phyloP scores from a whole-genome alignment of 1,140 invertebrate species.

The Stegodyphus dumicola region DNA sequence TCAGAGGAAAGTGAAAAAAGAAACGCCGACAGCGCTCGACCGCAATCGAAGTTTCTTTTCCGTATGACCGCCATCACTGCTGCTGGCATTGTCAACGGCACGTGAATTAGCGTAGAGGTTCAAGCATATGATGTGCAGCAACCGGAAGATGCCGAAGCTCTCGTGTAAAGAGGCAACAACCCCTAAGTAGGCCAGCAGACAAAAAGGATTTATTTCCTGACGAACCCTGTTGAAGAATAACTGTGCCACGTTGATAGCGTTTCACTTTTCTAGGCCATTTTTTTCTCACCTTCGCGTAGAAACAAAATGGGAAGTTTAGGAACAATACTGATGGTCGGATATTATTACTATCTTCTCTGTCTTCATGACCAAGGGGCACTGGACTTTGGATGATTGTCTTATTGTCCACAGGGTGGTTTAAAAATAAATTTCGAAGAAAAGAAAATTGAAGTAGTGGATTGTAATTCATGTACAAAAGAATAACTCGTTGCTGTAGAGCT shows the following conservation, averaged over 20 bases:
- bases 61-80: neutral
- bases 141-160: slow-evolving; percentile 22
- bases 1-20: neutral
- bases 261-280: slow-evolving; percentile 54
- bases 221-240: slow-evolving; percentile 30
- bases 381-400: slow-evolving; percentile 28
- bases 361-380: slow-evolving; percentile 55
- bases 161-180: slow-evolving; percentile 23
- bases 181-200: slow-evolving; percentile 40
- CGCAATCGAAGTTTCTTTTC: neutral
- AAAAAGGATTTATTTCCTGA: slow-evolving; percentile 57
- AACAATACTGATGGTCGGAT: slow-evolving; percentile 40
- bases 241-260: slow-evolving; percentile 38
- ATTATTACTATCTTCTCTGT: slow-evolving; percentile 15
- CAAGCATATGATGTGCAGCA: neutral
- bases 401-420: neutral
- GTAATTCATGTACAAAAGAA: too few species aligned
- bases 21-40: neutral
- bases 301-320: slow-evolving; percentile 21
- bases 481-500: too few species aligned
- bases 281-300: slow-evolving; percentile 38
- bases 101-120: slow-evolving; percentile 14
- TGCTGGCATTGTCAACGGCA: slow-evolving; percentile 34
- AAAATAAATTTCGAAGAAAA: neutral
- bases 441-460: too few species aligned